Base-by-base conservation (phyloP, 2,113 vertebrate genomes). In the Pluvialis apricaria region DNA sequence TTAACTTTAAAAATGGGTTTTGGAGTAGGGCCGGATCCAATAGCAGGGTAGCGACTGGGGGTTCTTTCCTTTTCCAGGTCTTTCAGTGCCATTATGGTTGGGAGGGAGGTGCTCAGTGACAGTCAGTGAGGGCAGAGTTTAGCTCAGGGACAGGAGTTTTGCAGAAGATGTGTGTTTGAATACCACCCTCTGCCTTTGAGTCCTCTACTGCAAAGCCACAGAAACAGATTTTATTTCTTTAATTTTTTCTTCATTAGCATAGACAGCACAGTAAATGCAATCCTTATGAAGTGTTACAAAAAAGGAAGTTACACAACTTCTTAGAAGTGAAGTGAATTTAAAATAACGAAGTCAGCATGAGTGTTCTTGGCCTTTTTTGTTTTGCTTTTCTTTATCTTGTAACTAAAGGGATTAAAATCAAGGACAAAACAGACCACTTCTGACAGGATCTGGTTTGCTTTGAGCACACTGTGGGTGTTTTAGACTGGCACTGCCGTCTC, bases 291-390 rank as follows among this genome's bases (percentile, higher is more conserved):
- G 51, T 13, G 2, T 82, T 94, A 85, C 7, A 2, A 83, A 91
- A 92, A 96, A 82, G 94, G 95, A 97, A 97, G 76, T 96, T 95
- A 87, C 91, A 81, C 82, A 93, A 94, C 84, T 87, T 95, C 9
- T 42, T 15, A 91, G 66, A 94, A 95, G 70, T 38, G 52, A 94
- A 94, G 28, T 7, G 8, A 66, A 77, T 68, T 62, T 75, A 68
- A 96, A 93, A 81, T 85, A 77, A 40, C 12, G 0, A 66, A 87
- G 77, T 42, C 79, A 44, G 26, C 28, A 88, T 77, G 86, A 86
- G 79, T 45, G 32, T 86, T 77, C 83, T 73, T 57, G 66, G 73
- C n/a, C 57, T 64, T 72, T 73, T 70, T 36, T 80, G 55, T 55
- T 85, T 88, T 89, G 61, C 70, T 93, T 79, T 87, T 70, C 81